Evolutionary conservation across 2,797 vertebrate species (phyloP).

Genomic region (Cheirogaleus major): DNA sequence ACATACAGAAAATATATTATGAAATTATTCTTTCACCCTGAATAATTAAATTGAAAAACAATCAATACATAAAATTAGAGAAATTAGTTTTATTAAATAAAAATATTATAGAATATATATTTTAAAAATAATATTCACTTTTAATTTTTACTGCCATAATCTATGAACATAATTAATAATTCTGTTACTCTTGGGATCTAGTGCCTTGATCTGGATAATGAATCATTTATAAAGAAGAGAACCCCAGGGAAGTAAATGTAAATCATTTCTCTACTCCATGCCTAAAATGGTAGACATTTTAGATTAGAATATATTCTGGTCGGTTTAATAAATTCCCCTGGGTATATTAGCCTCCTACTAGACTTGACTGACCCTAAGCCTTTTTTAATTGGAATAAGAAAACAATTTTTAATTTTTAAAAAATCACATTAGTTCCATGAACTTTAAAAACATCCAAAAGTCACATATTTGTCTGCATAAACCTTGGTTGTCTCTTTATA

Average conservation of each 20-base stretch:
- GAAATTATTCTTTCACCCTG: not conserved
- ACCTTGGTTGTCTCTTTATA: not conserved
- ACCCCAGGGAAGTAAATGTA: slow-evolving; percentile 28
- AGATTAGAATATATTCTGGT: slow-evolving; percentile 50
- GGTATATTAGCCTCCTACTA: not conserved
- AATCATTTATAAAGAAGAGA: slow-evolving; percentile 55
- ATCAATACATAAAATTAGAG: not conserved
- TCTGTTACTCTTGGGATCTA: not conserved
- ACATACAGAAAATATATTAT: not conserved
- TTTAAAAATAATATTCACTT: slow-evolving; percentile 14
- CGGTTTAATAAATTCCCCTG: not conserved
- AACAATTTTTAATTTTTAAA: slow-evolving; percentile 10
- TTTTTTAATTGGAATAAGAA: slow-evolving; percentile 17
- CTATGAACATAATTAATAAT: slow-evolving; percentile 63
- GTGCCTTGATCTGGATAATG: slow-evolving; percentile 54
- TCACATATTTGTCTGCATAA: not conserved
- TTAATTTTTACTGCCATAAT: slow-evolving; percentile 43
- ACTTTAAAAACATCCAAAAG: not conserved
- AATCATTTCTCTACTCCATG: slow-evolving; percentile 20
- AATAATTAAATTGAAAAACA: slow-evolving; percentile 13
- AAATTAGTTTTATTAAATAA: slow-evolving; percentile 36
- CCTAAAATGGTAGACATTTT: slow-evolving; percentile 14
- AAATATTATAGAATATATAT: not conserved
- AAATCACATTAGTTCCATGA: not conserved
- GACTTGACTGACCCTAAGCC: not conserved